Evolutionary conservation across 1,140 invertebrate genomes (phyloP).

Genomic region (Bombus confusus): DNA sequence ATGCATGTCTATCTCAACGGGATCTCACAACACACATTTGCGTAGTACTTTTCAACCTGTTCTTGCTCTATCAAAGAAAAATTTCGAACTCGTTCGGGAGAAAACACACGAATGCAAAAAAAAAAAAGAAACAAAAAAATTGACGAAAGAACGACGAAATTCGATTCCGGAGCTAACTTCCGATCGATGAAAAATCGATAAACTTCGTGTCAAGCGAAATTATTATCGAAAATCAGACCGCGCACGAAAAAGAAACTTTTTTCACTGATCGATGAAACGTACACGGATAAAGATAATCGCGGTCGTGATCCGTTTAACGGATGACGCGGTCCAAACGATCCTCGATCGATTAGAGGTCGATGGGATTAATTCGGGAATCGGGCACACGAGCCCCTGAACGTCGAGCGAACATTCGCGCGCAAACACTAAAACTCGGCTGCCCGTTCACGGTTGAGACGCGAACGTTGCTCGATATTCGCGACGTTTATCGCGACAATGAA

Average conservation of each 20-base stretch:
- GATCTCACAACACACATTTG: conserved; percentile 35
- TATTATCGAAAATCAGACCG: too few species aligned
- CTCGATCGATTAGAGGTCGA: conserved; percentile 9
- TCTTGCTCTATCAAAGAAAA: not conserved
- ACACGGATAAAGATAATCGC: not conserved
- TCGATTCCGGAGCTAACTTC: rapidly evolving
- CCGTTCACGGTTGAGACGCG: not conserved
- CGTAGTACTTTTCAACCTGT: not conserved
- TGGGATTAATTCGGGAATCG: not conserved
- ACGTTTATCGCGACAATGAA: conserved; percentile 39
- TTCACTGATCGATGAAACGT: not conserved
- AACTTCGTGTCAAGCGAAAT: too few species aligned
- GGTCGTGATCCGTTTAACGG: not conserved
- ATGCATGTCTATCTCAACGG: conserved; percentile 8
- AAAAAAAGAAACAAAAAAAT: too few species aligned
- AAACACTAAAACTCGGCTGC: not conserved
- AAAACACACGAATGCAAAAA: not conserved
- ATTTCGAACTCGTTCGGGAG: not conserved
- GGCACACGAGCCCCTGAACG: not conserved
- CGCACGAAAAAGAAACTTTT: too few species aligned
- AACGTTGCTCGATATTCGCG: conserved; percentile 39
- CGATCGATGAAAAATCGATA: conserved; percentile 27
- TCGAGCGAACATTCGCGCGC: not conserved
- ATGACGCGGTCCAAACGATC: not conserved
- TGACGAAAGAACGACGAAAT: not conserved